Conservation (phyloP, 2,797 vertebrate species). For the Dicrostonyx torquatus region DNA sequence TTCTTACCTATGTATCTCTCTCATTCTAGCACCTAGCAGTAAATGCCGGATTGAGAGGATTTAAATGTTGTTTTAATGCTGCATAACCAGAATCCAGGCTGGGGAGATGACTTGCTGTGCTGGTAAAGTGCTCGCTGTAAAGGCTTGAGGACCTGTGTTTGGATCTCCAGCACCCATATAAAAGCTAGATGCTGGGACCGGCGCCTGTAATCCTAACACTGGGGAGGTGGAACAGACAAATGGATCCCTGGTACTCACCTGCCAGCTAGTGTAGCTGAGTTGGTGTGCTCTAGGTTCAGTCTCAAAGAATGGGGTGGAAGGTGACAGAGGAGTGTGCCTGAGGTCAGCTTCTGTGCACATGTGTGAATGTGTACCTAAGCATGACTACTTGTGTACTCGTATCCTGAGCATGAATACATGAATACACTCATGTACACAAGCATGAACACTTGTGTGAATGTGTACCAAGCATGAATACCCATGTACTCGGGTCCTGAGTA, state of each 20-base stretch:
- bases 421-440: too few species aligned
- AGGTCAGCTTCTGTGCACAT: not conserved
- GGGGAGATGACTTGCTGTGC: not conserved
- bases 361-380: too few species aligned
- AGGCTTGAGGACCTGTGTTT: not conserved
- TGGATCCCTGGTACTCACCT: not conserved
- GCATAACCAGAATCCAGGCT: not conserved
- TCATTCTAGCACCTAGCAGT: not conserved
- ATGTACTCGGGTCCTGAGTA: too few species aligned
- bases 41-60: not conserved
- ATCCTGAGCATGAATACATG: too few species aligned
- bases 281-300: not conserved
- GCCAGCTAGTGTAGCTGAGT: not conserved
- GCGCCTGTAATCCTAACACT: not conserved
- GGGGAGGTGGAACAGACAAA: not conserved
- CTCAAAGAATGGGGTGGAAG: not conserved
- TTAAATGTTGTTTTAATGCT: conserved; percentile 29
- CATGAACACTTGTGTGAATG: too few species aligned
- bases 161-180: not conserved
- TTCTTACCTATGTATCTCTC: not conserved
- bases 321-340: not conserved
- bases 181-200: not conserved
- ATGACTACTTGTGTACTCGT: too few species aligned
- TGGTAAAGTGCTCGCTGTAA: too few species aligned
- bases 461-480: too few species aligned